These are phyloP conservation scores for Lymantria dispar DNA, from an alignment of 2,888 invertebrate genomes.

Conservation along the genomic window DNA sequence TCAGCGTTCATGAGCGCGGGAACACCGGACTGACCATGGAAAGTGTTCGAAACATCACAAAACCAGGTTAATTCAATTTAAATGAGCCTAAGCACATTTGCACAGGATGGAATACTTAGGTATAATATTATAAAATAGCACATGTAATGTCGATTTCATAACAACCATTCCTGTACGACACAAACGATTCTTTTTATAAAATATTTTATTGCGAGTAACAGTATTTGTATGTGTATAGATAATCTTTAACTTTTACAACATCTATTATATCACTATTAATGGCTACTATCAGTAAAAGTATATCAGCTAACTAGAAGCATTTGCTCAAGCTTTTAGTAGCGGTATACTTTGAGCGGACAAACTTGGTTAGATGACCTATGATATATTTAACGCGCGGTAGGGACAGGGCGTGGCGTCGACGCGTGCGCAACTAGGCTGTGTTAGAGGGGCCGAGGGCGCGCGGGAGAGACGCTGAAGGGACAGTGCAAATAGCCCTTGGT, in stretches of 20 bases:
- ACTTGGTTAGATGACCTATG: constrained; percentile 64
- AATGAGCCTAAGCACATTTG: too few species aligned
- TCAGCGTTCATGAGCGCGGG: too few species aligned
- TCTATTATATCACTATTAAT: background rate
- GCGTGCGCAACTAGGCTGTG: constrained; percentile 63
- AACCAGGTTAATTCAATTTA: too few species aligned
- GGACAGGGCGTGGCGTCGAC: constrained; percentile 65
- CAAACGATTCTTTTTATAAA: too few species aligned
- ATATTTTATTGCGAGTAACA: too few species aligned
- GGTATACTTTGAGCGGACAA: constrained; percentile 36
- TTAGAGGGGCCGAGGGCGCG: constrained; percentile 25
- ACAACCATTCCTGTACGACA: too few species aligned
- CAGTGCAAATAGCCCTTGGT: constrained; percentile 46
- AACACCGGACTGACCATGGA: too few species aligned
- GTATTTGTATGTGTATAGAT: background rate
- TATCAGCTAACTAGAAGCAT: constrained; percentile 25
- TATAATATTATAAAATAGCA: too few species aligned
- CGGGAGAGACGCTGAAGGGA: constrained; percentile 50
- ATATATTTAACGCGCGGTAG: constrained; percentile 65
- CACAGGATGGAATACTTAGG: too few species aligned
- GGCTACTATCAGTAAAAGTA: constrained; percentile 15
- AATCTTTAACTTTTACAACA: background rate
- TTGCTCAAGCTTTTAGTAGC: constrained; percentile 37
- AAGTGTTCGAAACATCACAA: too few species aligned
- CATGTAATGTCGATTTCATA: too few species aligned